These are phyloP conservation scores for Phalangium opilio DNA, from an alignment of 2,888 invertebrate species.

Conservation along the genomic window DNA sequence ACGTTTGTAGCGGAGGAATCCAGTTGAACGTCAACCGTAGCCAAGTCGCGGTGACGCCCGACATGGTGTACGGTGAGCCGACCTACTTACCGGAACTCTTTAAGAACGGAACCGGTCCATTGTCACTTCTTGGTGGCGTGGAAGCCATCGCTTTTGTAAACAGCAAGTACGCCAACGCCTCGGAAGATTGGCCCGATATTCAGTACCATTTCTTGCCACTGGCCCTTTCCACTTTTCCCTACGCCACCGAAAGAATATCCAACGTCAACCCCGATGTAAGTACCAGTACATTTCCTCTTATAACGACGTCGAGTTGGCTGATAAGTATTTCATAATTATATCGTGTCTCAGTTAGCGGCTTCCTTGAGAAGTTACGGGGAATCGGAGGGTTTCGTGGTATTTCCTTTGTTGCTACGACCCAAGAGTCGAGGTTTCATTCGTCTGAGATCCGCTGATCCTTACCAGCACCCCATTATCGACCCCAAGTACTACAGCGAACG, in stretches of 20 bases:
- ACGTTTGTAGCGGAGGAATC: slow-evolving; percentile 26
- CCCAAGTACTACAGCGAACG: slow-evolving; percentile 80
- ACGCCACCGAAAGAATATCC: too few species aligned
- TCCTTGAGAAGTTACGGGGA: too few species aligned
- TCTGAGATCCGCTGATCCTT: slow-evolving; percentile 47
- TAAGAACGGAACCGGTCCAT: slow-evolving; percentile 34
- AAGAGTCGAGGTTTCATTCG: slow-evolving; percentile 18
- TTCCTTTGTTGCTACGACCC: slow-evolving; percentile 22
- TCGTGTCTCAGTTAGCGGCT: too few species aligned
- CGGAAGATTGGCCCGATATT: slow-evolving; percentile 81
- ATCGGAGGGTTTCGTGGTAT: slow-evolving; percentile 18
- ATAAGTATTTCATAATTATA: too few species aligned
- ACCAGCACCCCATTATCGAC: slow-evolving; percentile 70
- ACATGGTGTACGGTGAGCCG: too few species aligned
- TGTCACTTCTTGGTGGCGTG: slow-evolving; percentile 65
- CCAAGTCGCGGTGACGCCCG: too few species aligned
- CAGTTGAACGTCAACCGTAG: too few species aligned
- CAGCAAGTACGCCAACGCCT: slow-evolving; percentile 60
- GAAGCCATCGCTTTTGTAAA: slow-evolving; percentile 74
- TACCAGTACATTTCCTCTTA: too few species aligned
- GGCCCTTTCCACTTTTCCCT: slow-evolving; percentile 41
- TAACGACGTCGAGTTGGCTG: too few species aligned
- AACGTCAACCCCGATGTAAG: too few species aligned
- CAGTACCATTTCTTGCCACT: slow-evolving; percentile 77
- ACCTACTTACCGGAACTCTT: too few species aligned